phyloP scores from a whole-genome alignment of 2,113 vertebrate species.

The Anas platyrhynchos region DNA sequence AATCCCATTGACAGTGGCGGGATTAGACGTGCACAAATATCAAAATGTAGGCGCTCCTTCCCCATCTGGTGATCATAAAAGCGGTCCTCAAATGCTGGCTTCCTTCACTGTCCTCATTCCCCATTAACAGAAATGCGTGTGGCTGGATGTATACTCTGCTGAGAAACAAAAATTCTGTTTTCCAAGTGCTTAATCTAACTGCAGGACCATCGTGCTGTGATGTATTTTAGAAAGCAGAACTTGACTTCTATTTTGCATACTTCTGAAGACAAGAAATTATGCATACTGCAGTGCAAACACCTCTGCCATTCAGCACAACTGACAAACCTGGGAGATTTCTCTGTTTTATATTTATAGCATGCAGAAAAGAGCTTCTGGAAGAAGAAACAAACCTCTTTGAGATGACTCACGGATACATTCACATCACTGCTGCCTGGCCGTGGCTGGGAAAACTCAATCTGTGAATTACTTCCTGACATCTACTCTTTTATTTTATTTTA shows the following conservation, averaged over 20 bases:
- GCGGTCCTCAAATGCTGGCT: neutral
- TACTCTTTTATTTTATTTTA: neutral
- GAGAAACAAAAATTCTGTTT: neutral
- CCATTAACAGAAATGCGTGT: neutral
- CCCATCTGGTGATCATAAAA: neutral
- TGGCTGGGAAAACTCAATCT: neutral
- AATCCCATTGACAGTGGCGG: constrained; percentile 24
- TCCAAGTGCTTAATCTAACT: neutral
- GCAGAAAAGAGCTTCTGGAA: neutral
- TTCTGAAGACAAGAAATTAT: neutral
- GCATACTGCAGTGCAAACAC: neutral
- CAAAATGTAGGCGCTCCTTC: neutral
- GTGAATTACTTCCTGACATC: neutral
- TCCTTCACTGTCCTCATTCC: neutral
- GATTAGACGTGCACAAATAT: constrained; percentile 32
- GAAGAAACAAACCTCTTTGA: neutral
- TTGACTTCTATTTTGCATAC: neutral
- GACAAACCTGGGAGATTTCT: neutral
- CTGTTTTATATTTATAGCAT: neutral
- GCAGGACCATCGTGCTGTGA: neutral
- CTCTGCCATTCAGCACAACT: neutral
- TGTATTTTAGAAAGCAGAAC: neutral
- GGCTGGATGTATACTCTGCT: neutral
- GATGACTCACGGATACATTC: neutral
- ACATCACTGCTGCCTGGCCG: neutral